These are phyloP conservation scores for Clanis bilineata DNA, from an alignment of 2,888 invertebrate species.

Conservation along the genomic window DNA sequence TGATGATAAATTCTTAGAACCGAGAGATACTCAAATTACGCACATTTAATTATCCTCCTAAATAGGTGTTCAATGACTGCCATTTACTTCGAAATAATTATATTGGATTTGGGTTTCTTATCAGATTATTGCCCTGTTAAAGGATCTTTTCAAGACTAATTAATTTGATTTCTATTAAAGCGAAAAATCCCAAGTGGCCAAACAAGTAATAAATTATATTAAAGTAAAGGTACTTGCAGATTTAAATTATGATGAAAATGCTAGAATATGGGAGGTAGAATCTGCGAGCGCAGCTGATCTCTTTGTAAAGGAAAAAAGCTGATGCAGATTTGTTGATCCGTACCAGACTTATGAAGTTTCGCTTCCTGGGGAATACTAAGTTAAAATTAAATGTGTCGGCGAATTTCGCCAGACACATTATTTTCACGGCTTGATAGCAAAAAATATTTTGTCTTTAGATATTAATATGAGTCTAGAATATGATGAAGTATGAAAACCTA, in stretches of 20 bases:
- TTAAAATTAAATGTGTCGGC: slow-evolving; percentile 22
- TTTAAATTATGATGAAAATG: slow-evolving; percentile 44
- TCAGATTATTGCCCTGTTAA: too few relatives aligned
- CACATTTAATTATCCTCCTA: too few relatives aligned
- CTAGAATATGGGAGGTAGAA: slow-evolving; percentile 39
- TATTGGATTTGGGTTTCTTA: too few relatives aligned
- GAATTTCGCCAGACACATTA: not conserved
- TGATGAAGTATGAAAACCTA: not conserved
- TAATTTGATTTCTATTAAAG: not conserved
- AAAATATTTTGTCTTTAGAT: not conserved
- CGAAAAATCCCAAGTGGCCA: not conserved
- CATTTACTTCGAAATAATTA: too few relatives aligned
- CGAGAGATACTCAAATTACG: too few relatives aligned
- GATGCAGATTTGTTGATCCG: slow-evolving; percentile 43
- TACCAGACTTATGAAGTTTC: slow-evolving; percentile 34
- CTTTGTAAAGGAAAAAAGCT: slow-evolving; percentile 45
- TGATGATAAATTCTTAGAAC: too few relatives aligned
- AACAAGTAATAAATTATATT: not conserved
- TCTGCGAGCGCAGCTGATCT: slow-evolving; percentile 44
- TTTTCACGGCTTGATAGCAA: not conserved
- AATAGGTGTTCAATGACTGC: too few relatives aligned
- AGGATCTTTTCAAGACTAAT: too few relatives aligned
- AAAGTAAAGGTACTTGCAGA: slow-evolving; percentile 17
- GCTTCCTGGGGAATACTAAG: slow-evolving; percentile 28
- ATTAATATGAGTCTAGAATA: not conserved